Base-by-base conservation (phyloP, 2,797 vertebrate genomes). In the Cercopithecus diana region DNA sequence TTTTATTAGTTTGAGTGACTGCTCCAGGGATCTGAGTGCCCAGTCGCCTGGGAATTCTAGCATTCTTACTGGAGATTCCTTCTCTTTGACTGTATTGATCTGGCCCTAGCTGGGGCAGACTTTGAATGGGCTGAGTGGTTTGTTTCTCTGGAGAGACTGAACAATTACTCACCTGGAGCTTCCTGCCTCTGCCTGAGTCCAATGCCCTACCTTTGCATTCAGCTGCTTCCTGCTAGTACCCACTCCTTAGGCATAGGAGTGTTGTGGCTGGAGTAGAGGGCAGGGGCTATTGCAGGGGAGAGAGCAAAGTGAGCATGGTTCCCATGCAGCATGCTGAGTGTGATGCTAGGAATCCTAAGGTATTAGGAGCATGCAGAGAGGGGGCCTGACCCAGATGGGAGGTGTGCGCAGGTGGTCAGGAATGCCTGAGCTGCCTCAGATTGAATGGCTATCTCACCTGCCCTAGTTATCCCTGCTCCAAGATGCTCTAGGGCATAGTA, bases 1-100 rank as follows among this genome's bases (percentile, higher is more conserved):
- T 95, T 79, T 89, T 91, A 86, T 41, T 94, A 0, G 1, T 97
- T 93, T 95, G 83, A 97, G 90, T 95, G 81, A 72, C 82, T 76
- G 97, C n/a, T 73, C 55, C 33, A 88, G 76, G 57, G 14, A 52
- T 67, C 73, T 90, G 57, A 76, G 30, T 22, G 84, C 76, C 57
- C 55, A 85, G 48, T 36, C 28, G 20, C 50, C 83, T 77, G 61
- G 64, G 48, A 92, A 90, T 93, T 93, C 36, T 88, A 94, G 36
- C 55, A 84, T 93, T 94, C 57, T 97, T 89, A 73, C 39, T 39
- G 96, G 48, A 95, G 30, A 87, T 83, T 88, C 48, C 72, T 55
- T 95, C 50, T 89, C 45, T 91, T 95, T 94, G 83, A 30, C 75
- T 80, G 4, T 96, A 28, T 91, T 64, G 57, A 50, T 92, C 36